Evolutionary conservation across 2,888 invertebrate species (phyloP).

Genomic region (Drosophila parthenogenetica): DNA sequence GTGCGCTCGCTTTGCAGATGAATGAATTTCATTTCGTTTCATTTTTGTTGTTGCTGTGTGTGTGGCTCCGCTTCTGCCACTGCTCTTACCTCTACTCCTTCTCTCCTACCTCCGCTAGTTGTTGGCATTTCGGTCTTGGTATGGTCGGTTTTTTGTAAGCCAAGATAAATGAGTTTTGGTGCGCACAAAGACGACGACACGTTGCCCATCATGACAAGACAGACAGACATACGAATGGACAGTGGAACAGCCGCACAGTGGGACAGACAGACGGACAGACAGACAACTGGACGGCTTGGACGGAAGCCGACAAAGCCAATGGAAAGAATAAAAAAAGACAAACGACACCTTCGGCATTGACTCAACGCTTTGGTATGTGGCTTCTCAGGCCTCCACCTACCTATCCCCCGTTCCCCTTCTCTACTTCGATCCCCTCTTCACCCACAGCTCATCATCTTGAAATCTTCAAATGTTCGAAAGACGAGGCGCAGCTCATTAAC

Average conservation of each 20-base stretch:
- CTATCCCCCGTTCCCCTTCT: neutral
- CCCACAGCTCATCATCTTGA: slow-evolving; percentile 15
- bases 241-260: slow-evolving; percentile 4
- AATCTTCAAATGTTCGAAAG: slow-evolving; percentile 19
- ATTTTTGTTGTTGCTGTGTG: slow-evolving; percentile 59
- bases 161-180: slow-evolving; percentile 83
- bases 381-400: slow-evolving; percentile 2
- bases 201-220: slow-evolving; percentile 66
- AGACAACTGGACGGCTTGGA: slow-evolving; percentile 5
- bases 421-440: neutral
- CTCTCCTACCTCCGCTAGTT: slow-evolving; percentile 17
- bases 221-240: slow-evolving; percentile 1
- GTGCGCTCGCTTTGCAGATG: slow-evolving; percentile 68
- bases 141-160: slow-evolving; percentile 55
- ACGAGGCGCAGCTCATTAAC: slow-evolving; percentile 46
- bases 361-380: slow-evolving; percentile 77
- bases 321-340: slow-evolving; percentile 68
- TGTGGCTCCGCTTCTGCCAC: slow-evolving; percentile 25
- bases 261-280: slow-evolving; percentile 14
- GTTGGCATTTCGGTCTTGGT: slow-evolving; percentile 36
- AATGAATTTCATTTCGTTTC: slow-evolving; percentile 68
- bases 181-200: slow-evolving; percentile 80
- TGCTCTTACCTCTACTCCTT: neutral
- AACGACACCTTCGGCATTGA: slow-evolving; percentile 77
- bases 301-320: slow-evolving; percentile 73